Base-by-base conservation (phyloP, 2,797 vertebrate genomes). In the Enteromius thamalakanensis region DNA sequence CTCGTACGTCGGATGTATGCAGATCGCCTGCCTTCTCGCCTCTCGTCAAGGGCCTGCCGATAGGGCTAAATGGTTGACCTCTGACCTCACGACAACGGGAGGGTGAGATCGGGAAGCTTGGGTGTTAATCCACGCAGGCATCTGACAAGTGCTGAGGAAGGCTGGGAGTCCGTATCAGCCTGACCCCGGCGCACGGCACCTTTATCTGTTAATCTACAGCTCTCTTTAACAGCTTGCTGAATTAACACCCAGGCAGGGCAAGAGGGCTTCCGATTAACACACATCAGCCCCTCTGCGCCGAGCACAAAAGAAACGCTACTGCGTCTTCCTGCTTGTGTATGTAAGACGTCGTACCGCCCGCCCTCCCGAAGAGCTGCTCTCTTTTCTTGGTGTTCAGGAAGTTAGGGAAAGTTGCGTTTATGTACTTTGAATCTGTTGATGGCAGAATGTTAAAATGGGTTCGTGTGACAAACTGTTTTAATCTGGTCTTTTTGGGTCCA, bases 171-270 rank as follows among this genome's bases (percentile, higher is more conserved):
- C 94, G 94, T 96, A 96, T 96, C 95, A 88, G 93, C 88, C 93
- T 97, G 98, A 99, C 97, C 97, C 95, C 93, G 51, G 88, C 92
- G 89, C 94, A 95, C 95, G 95, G 95, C 95, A 96, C 94, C 96
- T 96, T 97, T 98, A 99, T 98, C 98, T 96, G 96, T 97, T 98
- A 97, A 98, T 99, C 98, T 98, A 96, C 97, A 96, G 96, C 97
- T 97, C 96, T 96, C 90, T 95, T 95, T 96, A 96, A 95, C 94
- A 95, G 95, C 88, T 94, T 95, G 94, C 93, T 94, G 95, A 97
- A 97, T 97, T 97, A 99, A 96, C 96, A 96, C 95, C 95, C 94
- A 94, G 90, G 94, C 94, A 92, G 95, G 96, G 95, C 95, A 94
- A 91, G 90, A 93, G 94, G 96, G 94, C 92, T 93, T 91, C 95